Percentiles rank a stretch among this genome's conserved stretches.
Evolutionary conservation across 2,797 vertebrate genomes (phyloP).

Genomic region (Acridotheres tristis): DNA sequence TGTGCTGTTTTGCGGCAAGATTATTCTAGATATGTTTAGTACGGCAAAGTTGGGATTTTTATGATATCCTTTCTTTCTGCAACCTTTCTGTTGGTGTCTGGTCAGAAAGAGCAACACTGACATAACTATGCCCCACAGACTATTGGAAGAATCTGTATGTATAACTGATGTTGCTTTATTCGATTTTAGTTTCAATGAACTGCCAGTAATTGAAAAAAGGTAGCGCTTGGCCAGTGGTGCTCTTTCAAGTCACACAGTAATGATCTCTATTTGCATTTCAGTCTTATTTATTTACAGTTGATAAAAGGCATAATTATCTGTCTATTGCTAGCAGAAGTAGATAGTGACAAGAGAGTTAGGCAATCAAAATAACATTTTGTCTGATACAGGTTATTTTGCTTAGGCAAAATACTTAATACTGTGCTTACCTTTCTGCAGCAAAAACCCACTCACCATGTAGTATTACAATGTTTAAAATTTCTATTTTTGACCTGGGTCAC

Average conservation of each 20-base stretch:
- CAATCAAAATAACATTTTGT: background rate
- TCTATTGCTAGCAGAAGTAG: background rate
- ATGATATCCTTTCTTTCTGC: background rate
- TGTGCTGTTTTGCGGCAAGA: background rate
- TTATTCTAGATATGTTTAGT: background rate
- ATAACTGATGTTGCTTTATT: background rate
- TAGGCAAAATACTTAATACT: background rate
- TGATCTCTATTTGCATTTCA: background rate
- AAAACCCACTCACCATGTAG: background rate
- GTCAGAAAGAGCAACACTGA: background rate
- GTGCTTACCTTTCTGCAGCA: background rate
- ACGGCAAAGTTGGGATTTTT: background rate
- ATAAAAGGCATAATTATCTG: background rate
- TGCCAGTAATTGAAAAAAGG: background rate
- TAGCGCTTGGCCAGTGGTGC: background rate
- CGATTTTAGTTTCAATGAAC: background rate
- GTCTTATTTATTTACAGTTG: background rate
- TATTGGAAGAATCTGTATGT: background rate
- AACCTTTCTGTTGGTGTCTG: background rate
- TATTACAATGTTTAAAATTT: background rate
- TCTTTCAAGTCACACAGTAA: background rate
- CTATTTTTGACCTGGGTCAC: background rate
- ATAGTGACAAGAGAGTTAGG: background rate
- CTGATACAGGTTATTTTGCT: background rate
- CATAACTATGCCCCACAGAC: rapidly evolving